Evolutionary conservation across 2,888 invertebrate genomes (phyloP).

Genomic region (Xestia rhomboidea): DNA sequence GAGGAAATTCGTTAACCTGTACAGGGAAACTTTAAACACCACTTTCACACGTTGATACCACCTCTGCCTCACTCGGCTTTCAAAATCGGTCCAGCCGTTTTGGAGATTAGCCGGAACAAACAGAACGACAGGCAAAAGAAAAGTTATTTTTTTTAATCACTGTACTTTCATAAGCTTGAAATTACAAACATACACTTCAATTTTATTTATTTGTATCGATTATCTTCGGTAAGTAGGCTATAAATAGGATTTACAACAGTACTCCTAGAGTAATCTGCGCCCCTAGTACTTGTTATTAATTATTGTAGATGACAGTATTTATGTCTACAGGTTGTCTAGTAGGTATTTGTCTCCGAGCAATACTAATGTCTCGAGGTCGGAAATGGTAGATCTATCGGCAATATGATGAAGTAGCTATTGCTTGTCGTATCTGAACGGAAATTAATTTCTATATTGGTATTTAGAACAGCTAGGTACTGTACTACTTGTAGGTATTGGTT

Average conservation of each 20-base stretch:
- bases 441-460: constrained; percentile 48
- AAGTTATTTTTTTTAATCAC: too few relatives aligned
- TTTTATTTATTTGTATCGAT: too few relatives aligned
- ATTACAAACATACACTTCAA: too few relatives aligned
- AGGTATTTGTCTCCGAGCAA: constrained; percentile 38
- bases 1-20: too few relatives aligned
- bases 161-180: too few relatives aligned
- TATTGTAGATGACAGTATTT: constrained; percentile 31
- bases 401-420: constrained; percentile 32
- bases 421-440: constrained; percentile 30
- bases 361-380: constrained; percentile 37
- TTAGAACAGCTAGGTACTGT: constrained; percentile 25
- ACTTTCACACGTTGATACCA: too few relatives aligned
- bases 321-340: constrained; percentile 19
- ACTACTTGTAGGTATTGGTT: constrained; percentile 14
- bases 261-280: constrained; percentile 5
- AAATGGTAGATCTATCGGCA: constrained; percentile 40
- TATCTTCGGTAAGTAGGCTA: not conserved
- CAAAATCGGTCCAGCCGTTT: too few relatives aligned
- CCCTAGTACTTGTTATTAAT: constrained; percentile 11
- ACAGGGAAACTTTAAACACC: too few relatives aligned
- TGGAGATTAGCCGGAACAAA: too few relatives aligned
- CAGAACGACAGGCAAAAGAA: too few relatives aligned
- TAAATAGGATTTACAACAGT: not conserved
- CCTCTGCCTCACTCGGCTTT: too few relatives aligned